Percentiles rank a stretch among this genome's conserved stretches.
Evolutionary conservation across 2,797 vertebrate genomes (phyloP).

Genomic region (Dendrocincla fuliginosa): DNA sequence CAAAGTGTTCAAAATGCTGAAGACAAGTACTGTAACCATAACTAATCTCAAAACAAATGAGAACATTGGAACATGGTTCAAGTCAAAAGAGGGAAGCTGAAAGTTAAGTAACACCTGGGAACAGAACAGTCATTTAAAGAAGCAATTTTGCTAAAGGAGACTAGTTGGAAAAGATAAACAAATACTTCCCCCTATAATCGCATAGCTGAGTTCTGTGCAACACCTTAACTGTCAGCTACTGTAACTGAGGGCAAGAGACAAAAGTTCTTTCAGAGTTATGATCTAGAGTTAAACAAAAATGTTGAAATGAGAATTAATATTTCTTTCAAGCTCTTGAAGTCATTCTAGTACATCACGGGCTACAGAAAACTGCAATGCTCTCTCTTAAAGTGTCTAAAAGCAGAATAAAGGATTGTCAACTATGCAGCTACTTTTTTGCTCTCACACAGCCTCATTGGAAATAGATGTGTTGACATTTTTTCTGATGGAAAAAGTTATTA

Average conservation of each 20-base stretch:
- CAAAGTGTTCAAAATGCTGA: not conserved
- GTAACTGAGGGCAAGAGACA: not conserved
- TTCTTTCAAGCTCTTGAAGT: not conserved
- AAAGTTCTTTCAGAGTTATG: not conserved
- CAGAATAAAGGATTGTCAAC: not conserved
- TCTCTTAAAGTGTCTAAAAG: not conserved
- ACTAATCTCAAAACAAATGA: conserved; percentile 32
- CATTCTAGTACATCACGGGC: not conserved
- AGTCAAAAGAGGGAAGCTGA: not conserved
- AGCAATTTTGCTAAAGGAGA: not conserved
- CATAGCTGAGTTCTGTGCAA: not conserved
- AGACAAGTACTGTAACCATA: conserved; percentile 25
- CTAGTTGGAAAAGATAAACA: not conserved
- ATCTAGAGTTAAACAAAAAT: not conserved
- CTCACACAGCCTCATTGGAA: not conserved
- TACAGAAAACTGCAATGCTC: not conserved
- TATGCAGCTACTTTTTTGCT: not conserved
- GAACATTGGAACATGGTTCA: not conserved
- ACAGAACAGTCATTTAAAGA: not conserved
- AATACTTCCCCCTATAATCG: not conserved
- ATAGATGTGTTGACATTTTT: not conserved
- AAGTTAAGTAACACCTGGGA: not conserved
- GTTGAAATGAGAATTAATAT: not conserved
- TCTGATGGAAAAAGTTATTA: not conserved
- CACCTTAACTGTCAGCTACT: not conserved